Evolutionary conservation across 2,113 vertebrate genomes (phyloP), one percentile per base, ranked within the genome.

Genomic region (Geococcyx californianus): DNA sequence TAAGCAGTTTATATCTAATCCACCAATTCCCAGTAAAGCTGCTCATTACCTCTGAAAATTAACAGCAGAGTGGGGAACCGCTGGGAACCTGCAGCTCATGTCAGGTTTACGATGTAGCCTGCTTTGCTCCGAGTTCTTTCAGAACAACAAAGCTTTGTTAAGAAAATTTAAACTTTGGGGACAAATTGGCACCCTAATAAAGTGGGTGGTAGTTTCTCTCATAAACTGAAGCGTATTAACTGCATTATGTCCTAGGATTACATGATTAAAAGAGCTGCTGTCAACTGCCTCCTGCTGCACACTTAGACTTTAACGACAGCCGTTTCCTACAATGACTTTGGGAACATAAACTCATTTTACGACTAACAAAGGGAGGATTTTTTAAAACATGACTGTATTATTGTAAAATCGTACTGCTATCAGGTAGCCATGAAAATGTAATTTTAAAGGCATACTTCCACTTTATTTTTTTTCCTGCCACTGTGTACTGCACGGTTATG

Each of bases 291-390:
- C 68, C 76, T 87, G 56, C 90, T 87, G 56, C 4, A 2, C 44
- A 44, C 73, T 73, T 40, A 8, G 36, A 26, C 24, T 62, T 80
- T 66, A 69, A 80, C 4, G 4, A 33, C 79, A 95, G 68, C 31
- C 14, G n/a, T 28, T 90, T 60, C 80, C 66, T 73, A 69, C 21
- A 29, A 29, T 4, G 40, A 66, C 76, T 93, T 36, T 44, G 74
- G 56, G 62, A 75, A 72, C 73, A 78, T 49, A 47, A 95, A 90
- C 80, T 75, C 56, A 68, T 60, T 87, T 96, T 79, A 93, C 60
- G 68, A 82, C 49, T 58, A 82, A 81, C 8, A 60, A 92, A 60
- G 58, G 45, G 10, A 94, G 15, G 52, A 13, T 33, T 63, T 89
- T 69, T 63, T 7, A 38, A 95, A 67, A 87, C 44, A 54, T 9